Percentiles rank a stretch among this genome's conserved stretches.
phyloP scores from a whole-genome alignment of 1,140 invertebrate species.

The Bilobella aurantiaca region DNA sequence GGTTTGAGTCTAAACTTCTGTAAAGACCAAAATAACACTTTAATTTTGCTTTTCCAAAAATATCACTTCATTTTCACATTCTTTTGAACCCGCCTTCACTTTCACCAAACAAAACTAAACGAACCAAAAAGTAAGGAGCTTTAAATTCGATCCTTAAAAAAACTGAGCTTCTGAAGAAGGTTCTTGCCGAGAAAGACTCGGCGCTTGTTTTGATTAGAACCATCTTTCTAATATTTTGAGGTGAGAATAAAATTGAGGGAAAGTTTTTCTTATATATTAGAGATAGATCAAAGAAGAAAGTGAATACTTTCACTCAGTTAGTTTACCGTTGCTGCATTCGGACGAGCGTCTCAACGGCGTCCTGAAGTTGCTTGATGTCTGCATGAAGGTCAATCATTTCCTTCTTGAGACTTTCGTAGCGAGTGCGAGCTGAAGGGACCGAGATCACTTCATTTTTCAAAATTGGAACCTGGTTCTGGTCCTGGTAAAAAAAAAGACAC shows the following conservation, averaged over 20 bases:
- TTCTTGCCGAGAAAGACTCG: too few relatives aligned
- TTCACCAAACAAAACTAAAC: too few relatives aligned
- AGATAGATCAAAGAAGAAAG: neutral
- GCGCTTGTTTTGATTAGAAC: too few relatives aligned
- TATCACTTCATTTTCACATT: neutral
- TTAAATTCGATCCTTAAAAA: too few relatives aligned
- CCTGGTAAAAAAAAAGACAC: slow-evolving; percentile 16
- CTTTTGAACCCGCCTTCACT: too few relatives aligned
- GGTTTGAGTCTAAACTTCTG: slow-evolving; percentile 65
- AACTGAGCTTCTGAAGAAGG: too few relatives aligned
- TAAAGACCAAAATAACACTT: neutral
- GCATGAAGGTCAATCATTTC: slow-evolving; percentile 69
- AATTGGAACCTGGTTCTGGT: slow-evolving; percentile 42
- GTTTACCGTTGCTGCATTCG: slow-evolving; percentile 73
- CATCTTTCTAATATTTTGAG: too few relatives aligned
- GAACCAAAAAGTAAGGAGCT: too few relatives aligned
- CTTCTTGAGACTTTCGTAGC: slow-evolving; percentile 48
- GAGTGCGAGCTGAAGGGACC: slow-evolving; percentile 56
- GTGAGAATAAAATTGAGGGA: too few relatives aligned
- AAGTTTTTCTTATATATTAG: too few relatives aligned
- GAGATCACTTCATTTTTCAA: slow-evolving; percentile 74
- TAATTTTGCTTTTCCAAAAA: neutral
- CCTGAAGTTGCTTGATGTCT: slow-evolving; percentile 77
- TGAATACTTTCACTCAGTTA: neutral
- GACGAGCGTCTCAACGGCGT: slow-evolving; percentile 67